Evolutionary conservation across 2,113 vertebrate genomes (phyloP).

Genomic region (Otolemur garnettii): DNA sequence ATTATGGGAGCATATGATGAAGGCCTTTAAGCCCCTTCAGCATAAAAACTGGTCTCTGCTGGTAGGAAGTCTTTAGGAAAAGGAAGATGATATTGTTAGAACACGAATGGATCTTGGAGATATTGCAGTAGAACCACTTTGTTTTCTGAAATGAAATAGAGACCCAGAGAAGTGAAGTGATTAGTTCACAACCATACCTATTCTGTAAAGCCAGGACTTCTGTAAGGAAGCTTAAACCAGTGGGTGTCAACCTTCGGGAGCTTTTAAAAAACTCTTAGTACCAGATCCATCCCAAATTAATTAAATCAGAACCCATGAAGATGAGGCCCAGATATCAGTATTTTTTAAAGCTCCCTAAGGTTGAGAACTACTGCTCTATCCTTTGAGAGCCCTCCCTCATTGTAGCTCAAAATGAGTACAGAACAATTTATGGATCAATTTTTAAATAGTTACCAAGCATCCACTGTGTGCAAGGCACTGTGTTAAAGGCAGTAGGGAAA

Average conservation of each 20-base stretch:
- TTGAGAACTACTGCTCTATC: neutral
- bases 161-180: neutral
- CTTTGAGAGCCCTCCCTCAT: neutral
- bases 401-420: conserved; percentile 40
- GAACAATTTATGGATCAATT: neutral
- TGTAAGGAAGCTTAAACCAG: neutral
- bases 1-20: conserved; percentile 11
- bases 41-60: neutral
- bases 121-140: neutral
- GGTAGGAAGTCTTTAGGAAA: neutral
- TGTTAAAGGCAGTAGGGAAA: neutral
- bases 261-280: neutral
- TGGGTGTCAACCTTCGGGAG: neutral
- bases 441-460: conserved; percentile 46
- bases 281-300: neutral
- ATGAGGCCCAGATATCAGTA: neutral
- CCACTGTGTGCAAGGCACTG: neutral
- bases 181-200: neutral
- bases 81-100: conserved; percentile 25
- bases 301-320: conserved; percentile 27
- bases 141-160: conserved; percentile 14
- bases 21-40: neutral
- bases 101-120: neutral
- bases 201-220: conserved; percentile 39
- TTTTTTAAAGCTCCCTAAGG: neutral